Conservation (phyloP, 30 jellyfish, hydroid and myxozoan genomes). For the Haliclystus octoradiatus region DNA sequence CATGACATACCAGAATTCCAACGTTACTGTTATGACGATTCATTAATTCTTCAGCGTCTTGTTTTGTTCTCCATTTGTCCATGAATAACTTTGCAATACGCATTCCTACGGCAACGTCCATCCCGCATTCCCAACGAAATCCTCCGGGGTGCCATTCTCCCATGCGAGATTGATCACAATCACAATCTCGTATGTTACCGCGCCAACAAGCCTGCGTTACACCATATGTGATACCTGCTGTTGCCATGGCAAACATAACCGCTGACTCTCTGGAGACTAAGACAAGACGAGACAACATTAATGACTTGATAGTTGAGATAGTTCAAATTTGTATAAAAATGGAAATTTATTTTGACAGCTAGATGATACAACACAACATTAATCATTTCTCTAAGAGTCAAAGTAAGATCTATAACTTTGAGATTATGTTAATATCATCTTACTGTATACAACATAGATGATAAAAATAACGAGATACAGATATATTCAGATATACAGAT, state of each 20-base stretch:
- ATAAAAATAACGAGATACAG: no score
- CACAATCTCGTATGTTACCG: slow-evolving; percentile 42
- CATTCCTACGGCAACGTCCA: slow-evolving; percentile 51
- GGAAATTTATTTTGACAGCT: no score
- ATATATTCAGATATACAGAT: no score
- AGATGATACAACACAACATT: no score
- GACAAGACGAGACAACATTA: not conserved
- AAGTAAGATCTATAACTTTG: no score
- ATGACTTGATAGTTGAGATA: not conserved
- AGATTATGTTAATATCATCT: no score
- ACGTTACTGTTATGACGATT: slow-evolving; percentile 72
- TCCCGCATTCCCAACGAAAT: slow-evolving; percentile 58
- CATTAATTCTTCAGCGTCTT: slow-evolving; percentile 75
- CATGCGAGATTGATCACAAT: slow-evolving; percentile 17
- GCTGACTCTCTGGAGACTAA: slow-evolving; percentile 85
- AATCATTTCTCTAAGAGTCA: no score
- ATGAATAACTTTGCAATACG: slow-evolving; percentile 11
- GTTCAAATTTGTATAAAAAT: not conserved
- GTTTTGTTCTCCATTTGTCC: slow-evolving; percentile 8
- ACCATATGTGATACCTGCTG: slow-evolving; percentile 87
- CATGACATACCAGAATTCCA: slow-evolving; percentile 61
- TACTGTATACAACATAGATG: no score
- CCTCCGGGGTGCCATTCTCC: slow-evolving; percentile 1
- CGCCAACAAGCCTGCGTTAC: slow-evolving; percentile 43
- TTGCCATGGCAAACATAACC: slow-evolving; percentile 80